These are phyloP conservation scores for Drosophila tanythrix DNA, from an alignment of 2,888 invertebrate species.

Conservation along the genomic window DNA sequence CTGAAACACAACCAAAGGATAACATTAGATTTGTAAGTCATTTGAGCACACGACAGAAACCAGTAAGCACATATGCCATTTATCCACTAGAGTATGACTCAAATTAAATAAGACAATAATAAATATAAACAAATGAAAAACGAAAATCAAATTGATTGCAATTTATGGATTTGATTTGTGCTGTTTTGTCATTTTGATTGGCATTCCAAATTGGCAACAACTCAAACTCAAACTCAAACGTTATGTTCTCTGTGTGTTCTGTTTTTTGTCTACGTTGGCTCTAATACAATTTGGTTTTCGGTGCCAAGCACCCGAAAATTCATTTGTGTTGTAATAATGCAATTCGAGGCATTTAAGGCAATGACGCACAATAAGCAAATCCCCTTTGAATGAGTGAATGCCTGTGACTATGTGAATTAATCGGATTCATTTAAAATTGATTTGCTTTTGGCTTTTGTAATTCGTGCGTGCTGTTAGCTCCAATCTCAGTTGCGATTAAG, in stretches of 20 bases:
- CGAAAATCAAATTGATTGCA: conserved; percentile 48
- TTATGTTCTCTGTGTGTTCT: background rate
- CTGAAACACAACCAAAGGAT: background rate
- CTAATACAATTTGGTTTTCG: conserved; percentile 38
- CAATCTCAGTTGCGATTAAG: conserved; percentile 25
- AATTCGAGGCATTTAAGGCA: conserved; percentile 18
- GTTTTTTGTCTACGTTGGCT: conserved; percentile 10
- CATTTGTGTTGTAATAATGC: conserved; percentile 30
- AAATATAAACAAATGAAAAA: conserved; percentile 4
- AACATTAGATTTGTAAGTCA: background rate
- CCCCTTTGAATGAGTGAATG: conserved; percentile 25
- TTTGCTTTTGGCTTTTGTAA: conserved; percentile 21
- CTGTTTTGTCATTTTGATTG: conserved; percentile 77
- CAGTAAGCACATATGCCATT: background rate
- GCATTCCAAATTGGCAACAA: conserved; percentile 70
- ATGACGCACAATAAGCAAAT: conserved; percentile 29
- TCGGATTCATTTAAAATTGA: conserved; percentile 40
- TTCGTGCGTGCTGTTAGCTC: conserved; percentile 46
- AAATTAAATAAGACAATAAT: conserved; percentile 26
- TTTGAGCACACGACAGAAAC: background rate
- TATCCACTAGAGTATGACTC: conserved; percentile 34
- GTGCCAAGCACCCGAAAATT: conserved; percentile 38
- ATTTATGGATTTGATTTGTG: conserved; percentile 72
- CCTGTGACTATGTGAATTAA: conserved; percentile 52
- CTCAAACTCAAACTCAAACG: conserved; percentile 43